Evolutionary conservation across 2,113 vertebrate genomes (phyloP).

Genomic region (Stomatorhinus ivindoensis): DNA sequence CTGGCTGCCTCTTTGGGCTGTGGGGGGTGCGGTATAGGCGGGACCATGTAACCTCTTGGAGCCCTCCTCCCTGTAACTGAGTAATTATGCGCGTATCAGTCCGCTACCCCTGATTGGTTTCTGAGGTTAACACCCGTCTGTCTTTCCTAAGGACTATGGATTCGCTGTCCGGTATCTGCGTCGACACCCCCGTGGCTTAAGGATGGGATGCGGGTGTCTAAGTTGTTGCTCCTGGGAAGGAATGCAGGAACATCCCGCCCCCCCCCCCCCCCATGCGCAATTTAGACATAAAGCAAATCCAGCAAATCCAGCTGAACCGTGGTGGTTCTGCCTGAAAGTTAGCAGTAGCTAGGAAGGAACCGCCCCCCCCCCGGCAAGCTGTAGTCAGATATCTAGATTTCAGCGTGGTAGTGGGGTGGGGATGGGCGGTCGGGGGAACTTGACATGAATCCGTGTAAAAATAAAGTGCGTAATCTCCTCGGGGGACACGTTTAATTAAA

Average conservation of each 20-base stretch:
- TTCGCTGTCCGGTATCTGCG: background rate
- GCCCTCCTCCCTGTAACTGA: background rate
- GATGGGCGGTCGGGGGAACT: background rate
- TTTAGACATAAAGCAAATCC: background rate
- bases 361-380: background rate
- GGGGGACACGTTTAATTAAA: conserved; percentile 14
- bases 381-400: background rate
- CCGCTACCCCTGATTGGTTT: background rate
- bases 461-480: conserved; percentile 12
- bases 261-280: background rate
- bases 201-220: background rate
- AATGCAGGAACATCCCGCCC: no score
- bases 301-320: background rate
- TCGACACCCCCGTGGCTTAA: background rate
- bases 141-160: background rate
- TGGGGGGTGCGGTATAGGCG: background rate
- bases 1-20: background rate
- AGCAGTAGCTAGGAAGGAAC: background rate
- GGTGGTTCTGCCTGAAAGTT: background rate
- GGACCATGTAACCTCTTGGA: background rate
- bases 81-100: background rate
- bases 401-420: no score
- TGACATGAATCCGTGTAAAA: conserved; percentile 20
- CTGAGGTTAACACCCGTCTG: background rate
- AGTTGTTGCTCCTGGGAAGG: background rate